phyloP scores from a whole-genome alignment of 2,113 vertebrate genomes.

The Calyptommatus sinebrachiatus region DNA sequence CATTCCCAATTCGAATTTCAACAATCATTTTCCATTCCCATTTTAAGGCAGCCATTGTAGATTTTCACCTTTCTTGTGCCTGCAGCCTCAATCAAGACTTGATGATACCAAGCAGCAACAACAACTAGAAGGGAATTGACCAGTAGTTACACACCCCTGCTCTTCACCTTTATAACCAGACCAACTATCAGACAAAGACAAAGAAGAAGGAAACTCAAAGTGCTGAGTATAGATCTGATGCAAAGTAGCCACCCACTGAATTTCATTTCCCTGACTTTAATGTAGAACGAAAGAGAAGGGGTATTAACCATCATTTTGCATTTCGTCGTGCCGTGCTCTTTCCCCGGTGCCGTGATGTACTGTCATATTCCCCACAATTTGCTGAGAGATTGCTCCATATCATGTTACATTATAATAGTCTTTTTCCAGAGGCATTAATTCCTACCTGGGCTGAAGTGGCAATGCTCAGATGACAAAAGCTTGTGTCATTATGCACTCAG shows the following conservation, averaged over 20 bases:
- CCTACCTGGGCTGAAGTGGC: constrained; percentile 20
- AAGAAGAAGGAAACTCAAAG: constrained; percentile 1
- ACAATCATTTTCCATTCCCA: too few relatives aligned
- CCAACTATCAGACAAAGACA: neutral
- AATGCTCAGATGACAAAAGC: constrained; percentile 32
- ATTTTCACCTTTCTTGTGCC: too few relatives aligned
- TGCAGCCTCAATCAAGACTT: too few relatives aligned
- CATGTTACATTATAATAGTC: constrained; percentile 15
- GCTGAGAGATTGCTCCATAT: constrained; percentile 32
- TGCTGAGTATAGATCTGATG: constrained; percentile 21
- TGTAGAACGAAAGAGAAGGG: constrained; percentile 34
- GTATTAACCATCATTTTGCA: constrained; percentile 27
- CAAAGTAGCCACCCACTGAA: neutral
- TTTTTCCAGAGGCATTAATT: constrained; percentile 40
- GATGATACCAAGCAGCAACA: too few relatives aligned
- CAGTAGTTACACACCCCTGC: too few relatives aligned
- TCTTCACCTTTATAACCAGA: neutral
- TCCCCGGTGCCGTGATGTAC: neutral
- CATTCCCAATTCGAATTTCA: too few relatives aligned
- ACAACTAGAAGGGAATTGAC: too few relatives aligned
- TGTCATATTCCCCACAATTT: constrained; percentile 16
- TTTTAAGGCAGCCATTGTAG: too few relatives aligned
- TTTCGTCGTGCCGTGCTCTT: constrained; percentile 10
- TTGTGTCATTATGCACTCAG: constrained; percentile 33
- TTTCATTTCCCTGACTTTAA: constrained; percentile 36